Conservation (phyloP, 2,888 invertebrate species). For the Cerastoderma edule region DNA sequence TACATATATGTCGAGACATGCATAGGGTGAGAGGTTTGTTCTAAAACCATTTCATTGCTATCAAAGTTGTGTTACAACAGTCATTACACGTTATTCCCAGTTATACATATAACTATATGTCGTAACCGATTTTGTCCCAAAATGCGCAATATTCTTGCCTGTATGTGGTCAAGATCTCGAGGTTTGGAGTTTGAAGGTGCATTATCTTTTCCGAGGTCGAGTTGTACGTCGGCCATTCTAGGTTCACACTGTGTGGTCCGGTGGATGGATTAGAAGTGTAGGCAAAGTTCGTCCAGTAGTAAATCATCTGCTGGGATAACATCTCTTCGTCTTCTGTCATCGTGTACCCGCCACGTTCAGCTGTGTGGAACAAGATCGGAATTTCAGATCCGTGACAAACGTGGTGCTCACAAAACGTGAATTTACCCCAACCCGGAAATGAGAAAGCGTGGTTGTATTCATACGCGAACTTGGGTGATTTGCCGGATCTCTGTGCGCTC, state of each 20-base stretch:
- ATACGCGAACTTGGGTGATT: slow-evolving; percentile 26
- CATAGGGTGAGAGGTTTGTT: too few species aligned
- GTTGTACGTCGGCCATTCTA: slow-evolving; percentile 68
- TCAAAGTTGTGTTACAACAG: too few species aligned
- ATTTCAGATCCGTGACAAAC: slow-evolving; percentile 78
- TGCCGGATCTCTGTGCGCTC: slow-evolving; percentile 22
- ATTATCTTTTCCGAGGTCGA: slow-evolving; percentile 43
- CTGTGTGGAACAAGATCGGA: slow-evolving; percentile 71
- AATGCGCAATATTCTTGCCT: slow-evolving; percentile 69
- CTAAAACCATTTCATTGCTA: too few species aligned
- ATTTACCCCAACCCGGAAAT: slow-evolving; percentile 72
- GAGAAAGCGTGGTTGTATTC: slow-evolving; percentile 72
- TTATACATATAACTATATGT: too few species aligned
- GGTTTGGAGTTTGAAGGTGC: slow-evolving; percentile 65
- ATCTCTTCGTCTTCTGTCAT: slow-evolving; percentile 64
- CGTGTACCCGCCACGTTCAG: slow-evolving; percentile 62
- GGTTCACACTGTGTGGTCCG: slow-evolving; percentile 44
- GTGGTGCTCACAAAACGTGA: slow-evolving; percentile 71
- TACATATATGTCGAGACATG: too few species aligned
- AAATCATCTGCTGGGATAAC: slow-evolving; percentile 65
- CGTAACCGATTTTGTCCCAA: slow-evolving; percentile 76
- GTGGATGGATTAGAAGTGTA: slow-evolving; percentile 73
- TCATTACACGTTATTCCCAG: too few species aligned
- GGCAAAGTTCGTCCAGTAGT: slow-evolving; percentile 80
- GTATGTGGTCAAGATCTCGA: slow-evolving; percentile 54